Conservation (phyloP, 2,888 invertebrate genomes). For the Nomada goodeniana region DNA sequence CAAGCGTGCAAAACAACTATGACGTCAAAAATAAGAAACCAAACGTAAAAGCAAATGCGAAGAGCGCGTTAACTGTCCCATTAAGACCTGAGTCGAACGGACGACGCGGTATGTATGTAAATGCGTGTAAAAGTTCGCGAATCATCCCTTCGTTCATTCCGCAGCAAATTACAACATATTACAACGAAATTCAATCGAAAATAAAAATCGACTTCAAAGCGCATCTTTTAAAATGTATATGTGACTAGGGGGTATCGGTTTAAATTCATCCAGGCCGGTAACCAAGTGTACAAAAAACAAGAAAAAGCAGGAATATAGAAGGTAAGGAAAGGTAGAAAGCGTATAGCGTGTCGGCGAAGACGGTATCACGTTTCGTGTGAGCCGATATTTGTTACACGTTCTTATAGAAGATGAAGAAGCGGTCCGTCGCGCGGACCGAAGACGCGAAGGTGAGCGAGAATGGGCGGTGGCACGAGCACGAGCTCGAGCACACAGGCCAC, state of each 20-base stretch:
- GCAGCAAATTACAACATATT: conserved; percentile 40
- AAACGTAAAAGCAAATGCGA: background rate
- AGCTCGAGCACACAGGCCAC: conserved; percentile 54
- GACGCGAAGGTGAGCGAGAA: conserved; percentile 49
- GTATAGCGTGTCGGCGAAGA: conserved; percentile 62
- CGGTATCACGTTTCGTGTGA: conserved; percentile 72
- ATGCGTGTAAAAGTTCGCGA: background rate
- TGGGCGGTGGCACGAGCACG: conserved; percentile 63
- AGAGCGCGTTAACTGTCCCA: background rate
- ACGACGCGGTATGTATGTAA: too few relatives aligned
- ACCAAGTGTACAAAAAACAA: conserved; percentile 25
- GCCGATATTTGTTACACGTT: conserved; percentile 72
- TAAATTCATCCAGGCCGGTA: conserved; percentile 53
- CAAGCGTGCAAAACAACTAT: background rate
- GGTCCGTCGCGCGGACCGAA: conserved; percentile 51
- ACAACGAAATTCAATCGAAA: conserved; percentile 58
- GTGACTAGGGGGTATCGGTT: conserved; percentile 47
- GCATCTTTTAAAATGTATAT: conserved; percentile 57
- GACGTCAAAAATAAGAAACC: background rate
- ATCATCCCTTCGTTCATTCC: background rate
- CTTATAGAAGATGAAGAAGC: conserved; percentile 70
- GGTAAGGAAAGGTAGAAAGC: conserved; percentile 44
- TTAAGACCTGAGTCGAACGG: background rate
- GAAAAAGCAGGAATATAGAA: background rate
- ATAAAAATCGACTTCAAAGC: conserved; percentile 54